Base-by-base conservation (phyloP, 2,113 vertebrate genomes). In the Danionella cerebrum region DNA sequence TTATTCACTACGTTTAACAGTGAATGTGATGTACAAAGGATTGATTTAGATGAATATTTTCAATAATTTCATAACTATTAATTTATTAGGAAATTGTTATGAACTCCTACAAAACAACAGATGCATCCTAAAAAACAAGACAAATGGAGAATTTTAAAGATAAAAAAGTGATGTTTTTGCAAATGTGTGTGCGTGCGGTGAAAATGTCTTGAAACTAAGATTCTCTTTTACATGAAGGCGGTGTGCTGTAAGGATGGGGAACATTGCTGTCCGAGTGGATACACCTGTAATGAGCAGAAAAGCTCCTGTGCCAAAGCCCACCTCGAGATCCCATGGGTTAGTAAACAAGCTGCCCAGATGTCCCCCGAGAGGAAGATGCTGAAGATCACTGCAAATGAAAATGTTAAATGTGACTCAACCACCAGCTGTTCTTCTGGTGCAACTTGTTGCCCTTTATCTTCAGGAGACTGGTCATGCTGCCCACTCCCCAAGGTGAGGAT, bases 391-490 rank as follows among this genome's bases (percentile, higher is more conserved):
- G 3, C 7, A 1, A 6, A 18, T 0, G 13, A 19, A 0, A 85
- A 86, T 2, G 71, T 89, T 1, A 85, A 83, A 54, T 90, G 89
- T 55, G 87, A 90, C 58, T 10, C 82, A 31, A 75, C 76, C 18
- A 87, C 60, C 67, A 85, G 81, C 79, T 91, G 89, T 16, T 76
- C 85, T 0, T 35, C 84, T 0, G 87, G 88, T 0, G 78, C 78
- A 2, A 90, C 89, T 31, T 90, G 89, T 81, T 91, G 89, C 41
- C 80, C 71, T 11, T 80, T 87, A 65, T 6, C 47, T 12, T 75
- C 80, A 0, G 85, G 85, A 22, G 59, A 74, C 39, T 90, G 89
- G 89, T 86, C 83, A 64, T 91, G 89, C 84, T 91, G 89, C 72
- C 89, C 89, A 0, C 83, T 89, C 14, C 78, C 84, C 2, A 82